phyloP scores from a whole-genome alignment of 2,888 invertebrate species.

The Drosophila kambysellisi region DNA sequence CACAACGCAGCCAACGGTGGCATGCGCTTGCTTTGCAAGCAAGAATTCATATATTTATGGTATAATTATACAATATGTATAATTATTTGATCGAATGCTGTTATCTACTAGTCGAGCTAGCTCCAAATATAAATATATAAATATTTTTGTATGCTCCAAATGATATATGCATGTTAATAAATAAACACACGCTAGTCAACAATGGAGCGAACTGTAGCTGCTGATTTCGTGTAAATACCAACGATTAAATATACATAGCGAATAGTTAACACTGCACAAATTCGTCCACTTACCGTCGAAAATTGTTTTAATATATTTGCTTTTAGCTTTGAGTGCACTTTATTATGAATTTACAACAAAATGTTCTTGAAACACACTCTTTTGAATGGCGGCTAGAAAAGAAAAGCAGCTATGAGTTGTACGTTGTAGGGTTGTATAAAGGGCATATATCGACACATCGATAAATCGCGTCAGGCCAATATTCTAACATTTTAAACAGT shows the following conservation, averaged over 20 bases:
- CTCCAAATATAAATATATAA: background rate
- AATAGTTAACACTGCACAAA: background rate
- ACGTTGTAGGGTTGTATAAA: slow-evolving; percentile 42
- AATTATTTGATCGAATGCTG: background rate
- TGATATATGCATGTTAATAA: slow-evolving; percentile 45
- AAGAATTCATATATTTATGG: slow-evolving; percentile 10
- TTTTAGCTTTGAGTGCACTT: slow-evolving; percentile 31
- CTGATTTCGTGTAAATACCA: slow-evolving; percentile 21
- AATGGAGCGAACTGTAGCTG: slow-evolving; percentile 37
- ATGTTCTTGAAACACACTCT: slow-evolving; percentile 62
- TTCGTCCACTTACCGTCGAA: slow-evolving; percentile 56
- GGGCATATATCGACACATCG: slow-evolving; percentile 33
- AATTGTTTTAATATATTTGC: slow-evolving; percentile 21
- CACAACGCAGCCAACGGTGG: slow-evolving; percentile 50
- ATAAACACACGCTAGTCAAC: slow-evolving; percentile 59
- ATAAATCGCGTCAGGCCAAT: background rate
- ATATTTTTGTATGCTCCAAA: background rate
- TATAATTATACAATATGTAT: background rate
- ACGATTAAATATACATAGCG: slow-evolving; percentile 9
- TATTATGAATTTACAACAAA: slow-evolving; percentile 57
- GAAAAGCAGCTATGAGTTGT: slow-evolving; percentile 58
- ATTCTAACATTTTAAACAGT: background rate
- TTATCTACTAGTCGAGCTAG: background rate
- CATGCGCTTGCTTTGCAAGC: slow-evolving; percentile 17
- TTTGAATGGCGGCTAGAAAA: slow-evolving; percentile 74